A percentile compares a stretch with the other conserved stretches of the same genome.
Conservation (phyloP, 2,888 invertebrate genomes). For the Folsomia manolachei region DNA sequence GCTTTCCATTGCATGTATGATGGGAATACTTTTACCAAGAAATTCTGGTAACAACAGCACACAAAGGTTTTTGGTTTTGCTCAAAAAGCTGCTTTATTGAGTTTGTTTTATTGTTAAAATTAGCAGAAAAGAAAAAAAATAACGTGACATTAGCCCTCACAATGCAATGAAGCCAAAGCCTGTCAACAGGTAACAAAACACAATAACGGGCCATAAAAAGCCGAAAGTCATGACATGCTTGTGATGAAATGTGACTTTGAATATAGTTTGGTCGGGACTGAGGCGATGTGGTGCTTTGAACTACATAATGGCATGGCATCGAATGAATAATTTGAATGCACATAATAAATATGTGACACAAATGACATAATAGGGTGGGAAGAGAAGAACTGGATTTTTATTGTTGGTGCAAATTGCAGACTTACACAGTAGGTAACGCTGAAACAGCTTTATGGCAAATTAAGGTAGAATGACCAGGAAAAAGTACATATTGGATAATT, state of each 20-base stretch:
- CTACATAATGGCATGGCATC: too few relatives aligned
- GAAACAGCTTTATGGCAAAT: too few relatives aligned
- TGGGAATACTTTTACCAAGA: not conserved
- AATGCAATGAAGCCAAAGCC: not conserved
- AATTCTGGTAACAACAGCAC: not conserved
- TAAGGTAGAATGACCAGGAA: too few relatives aligned
- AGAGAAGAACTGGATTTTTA: not conserved
- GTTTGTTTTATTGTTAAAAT: not conserved
- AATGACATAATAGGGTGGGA: not conserved
- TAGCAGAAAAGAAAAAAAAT: not conserved
- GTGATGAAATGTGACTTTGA: too few relatives aligned
- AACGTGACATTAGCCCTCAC: not conserved
- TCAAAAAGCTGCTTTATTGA: too few relatives aligned
- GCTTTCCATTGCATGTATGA: not conserved
- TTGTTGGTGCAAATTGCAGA: not conserved
- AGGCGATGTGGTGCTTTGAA: too few relatives aligned
- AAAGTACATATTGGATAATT: not conserved
- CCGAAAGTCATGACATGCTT: not conserved
- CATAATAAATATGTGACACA: not conserved
- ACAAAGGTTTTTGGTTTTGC: not conserved
- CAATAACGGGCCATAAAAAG: not conserved
- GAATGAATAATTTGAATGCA: not conserved
- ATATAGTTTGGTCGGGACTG: too few relatives aligned
- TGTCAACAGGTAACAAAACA: not conserved
- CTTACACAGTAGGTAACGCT: too few relatives aligned